Percentiles rank a stretch among this genome's conserved stretches.
phyloP scores from a whole-genome alignment of 2,797 vertebrate species.

The Nyctalus aviator region DNA sequence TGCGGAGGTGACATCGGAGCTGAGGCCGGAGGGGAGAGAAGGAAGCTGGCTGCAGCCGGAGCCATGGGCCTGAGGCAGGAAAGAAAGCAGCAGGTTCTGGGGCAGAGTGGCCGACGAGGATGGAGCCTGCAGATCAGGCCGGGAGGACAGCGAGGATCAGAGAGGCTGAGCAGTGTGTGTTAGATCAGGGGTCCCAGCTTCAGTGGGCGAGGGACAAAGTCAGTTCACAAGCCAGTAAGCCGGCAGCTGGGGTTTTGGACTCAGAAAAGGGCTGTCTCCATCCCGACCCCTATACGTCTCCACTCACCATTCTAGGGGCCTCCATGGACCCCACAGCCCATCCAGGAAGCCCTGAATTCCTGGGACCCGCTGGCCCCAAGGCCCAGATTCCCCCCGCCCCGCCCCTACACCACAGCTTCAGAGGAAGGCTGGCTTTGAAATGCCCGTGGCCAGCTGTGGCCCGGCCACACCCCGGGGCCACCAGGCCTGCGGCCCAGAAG shows the following conservation, averaged over 20 bases:
- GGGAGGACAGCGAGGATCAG: too few relatives aligned
- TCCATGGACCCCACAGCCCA: not conserved
- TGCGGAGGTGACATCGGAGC: not conserved
- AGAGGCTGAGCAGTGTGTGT: not conserved
- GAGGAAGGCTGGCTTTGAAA: not conserved
- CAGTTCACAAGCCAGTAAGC: not conserved
- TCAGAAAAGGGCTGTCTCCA: not conserved
- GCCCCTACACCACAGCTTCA: not conserved
- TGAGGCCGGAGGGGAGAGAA: not conserved
- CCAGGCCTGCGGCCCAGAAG: not conserved
- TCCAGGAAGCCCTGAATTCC: not conserved
- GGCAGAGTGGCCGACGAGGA: not conserved
- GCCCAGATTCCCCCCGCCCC: not conserved
- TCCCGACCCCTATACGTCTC: not conserved
- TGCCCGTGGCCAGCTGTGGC: not conserved
- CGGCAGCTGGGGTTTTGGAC: not conserved
- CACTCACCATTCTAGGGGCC: not conserved
- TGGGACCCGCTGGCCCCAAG: not conserved
- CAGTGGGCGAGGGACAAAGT: not conserved
- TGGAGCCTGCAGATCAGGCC: not conserved
- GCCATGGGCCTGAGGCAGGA: not conserved
- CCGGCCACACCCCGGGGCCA: not conserved
- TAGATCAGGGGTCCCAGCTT: not conserved
- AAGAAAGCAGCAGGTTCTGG: not conserved
- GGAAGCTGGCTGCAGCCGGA: not conserved